Evolutionary conservation across 1,140 invertebrate species (phyloP), one percentile per base, ranked within the genome.

Genomic region (Pogonognathellus flavescens): DNA sequence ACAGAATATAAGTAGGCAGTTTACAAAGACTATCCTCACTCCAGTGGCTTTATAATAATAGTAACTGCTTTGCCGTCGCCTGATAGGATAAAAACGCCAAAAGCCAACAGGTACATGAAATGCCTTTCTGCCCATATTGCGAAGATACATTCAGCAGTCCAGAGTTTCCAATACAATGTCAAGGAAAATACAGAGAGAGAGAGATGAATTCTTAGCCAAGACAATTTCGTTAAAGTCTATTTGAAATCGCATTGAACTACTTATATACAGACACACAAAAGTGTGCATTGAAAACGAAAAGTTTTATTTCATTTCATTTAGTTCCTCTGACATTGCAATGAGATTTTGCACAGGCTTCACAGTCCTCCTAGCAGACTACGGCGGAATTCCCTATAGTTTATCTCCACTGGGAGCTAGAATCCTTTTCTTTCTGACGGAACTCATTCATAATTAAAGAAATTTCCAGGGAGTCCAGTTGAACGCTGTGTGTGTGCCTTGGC

Each of bases 371-470:
- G 31, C 53, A 57, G 53, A 13, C 53, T 57, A 14, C 10, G n/a
- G 2, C 1, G 25, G 70, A 76, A 41, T 76, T 76, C 31, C 70
- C 31, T 76, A n/a, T n/a, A 72, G 25, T 72, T 72, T 72, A 72
- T 72, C 25, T 72, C 66, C 25, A 16, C 66, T 16, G 66, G 41
- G 70, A 76, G 70, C 22, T 3, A 13, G 41, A 76, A 76, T 49
- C 41, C 41, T 50, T 70, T 76, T 76, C 70, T 76, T 50, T 50
- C 22, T n/a, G 41, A 31, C 31, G 14, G 41, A 76, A 76, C 70
- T 76, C 70, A 76, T 76, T 76, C 70, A 76, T 76, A 76, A 76
- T 76, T 76, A 76, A 76, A 76, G 70, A 76, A 76, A 76, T 76
- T 76, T 76, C 70, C 16, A 50, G 70, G 31, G 41, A 50, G 31